Conservation (phyloP, 1,140 invertebrate genomes). For the Arion vulgaris region DNA sequence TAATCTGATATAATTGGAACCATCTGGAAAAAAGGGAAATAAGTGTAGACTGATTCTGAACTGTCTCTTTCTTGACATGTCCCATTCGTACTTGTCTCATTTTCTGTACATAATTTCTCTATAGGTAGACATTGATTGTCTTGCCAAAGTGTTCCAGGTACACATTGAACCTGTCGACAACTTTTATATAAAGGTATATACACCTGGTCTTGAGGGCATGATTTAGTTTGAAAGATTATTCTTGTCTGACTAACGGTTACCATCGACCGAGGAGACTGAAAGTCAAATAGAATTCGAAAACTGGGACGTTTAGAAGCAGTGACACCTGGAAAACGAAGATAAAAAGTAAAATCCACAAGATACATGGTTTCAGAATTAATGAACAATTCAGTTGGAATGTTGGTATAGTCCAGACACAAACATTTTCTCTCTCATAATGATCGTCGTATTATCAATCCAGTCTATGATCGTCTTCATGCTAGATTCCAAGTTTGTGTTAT, state of each 20-base stretch:
- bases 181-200: neutral
- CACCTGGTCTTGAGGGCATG: constrained; percentile 11
- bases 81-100: neutral
- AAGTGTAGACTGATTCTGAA: neutral
- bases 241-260: neutral
- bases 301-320: neutral
- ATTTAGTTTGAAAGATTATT: neutral
- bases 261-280: neutral
- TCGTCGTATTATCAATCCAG: no score
- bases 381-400: no score
- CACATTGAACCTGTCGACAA: neutral
- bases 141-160: neutral
- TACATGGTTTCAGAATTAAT: no score
- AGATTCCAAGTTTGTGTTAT: no score
- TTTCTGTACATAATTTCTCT: neutral
- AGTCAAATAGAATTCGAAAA: constrained; percentile 24
- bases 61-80: neutral
- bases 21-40: neutral
- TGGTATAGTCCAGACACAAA: no score
- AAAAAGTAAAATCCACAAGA: no score
- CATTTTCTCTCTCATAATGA: no score
- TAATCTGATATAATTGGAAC: neutral
- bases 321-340: no score
- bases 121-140: neutral
- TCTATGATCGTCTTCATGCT: no score